Percentiles rank a stretch among this genome's conserved stretches.
Evolutionary conservation across 2,797 vertebrate genomes (phyloP).

Genomic region (Parauchenoglanis punctatus): DNA sequence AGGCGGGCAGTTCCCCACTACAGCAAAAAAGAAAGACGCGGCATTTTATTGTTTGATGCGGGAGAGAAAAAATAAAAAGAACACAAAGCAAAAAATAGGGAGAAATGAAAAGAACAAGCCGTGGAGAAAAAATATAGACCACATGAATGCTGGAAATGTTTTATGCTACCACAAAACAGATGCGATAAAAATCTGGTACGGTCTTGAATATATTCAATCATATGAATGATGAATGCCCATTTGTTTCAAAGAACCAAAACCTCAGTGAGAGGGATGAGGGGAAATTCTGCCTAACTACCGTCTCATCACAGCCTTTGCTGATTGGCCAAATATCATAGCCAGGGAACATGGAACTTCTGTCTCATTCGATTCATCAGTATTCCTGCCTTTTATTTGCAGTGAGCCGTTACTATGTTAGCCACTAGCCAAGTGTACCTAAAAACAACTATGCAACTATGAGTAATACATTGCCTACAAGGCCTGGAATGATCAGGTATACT

Average conservation of each 20-base stretch:
- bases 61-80: not conserved
- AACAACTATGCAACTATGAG: not conserved
- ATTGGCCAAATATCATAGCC: slow-evolving; percentile 43
- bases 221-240: slow-evolving; percentile 36
- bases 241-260: slow-evolving; percentile 38
- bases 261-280: not conserved
- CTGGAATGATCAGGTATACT: not conserved
- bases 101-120: slow-evolving; percentile 8
- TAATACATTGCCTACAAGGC: not conserved
- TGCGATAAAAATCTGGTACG: slow-evolving; percentile 26
- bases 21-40: slow-evolving; percentile 41
- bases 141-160: slow-evolving; percentile 31
- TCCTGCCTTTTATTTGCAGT: slow-evolving; percentile 21
- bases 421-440: not conserved
- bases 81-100: slow-evolving; percentile 5
- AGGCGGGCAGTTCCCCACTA: slow-evolving; percentile 52
- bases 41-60: slow-evolving; percentile 46
- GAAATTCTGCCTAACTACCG: slow-evolving; percentile 45
- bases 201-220: slow-evolving; percentile 28
- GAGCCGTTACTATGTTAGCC: not conserved
- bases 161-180: slow-evolving; percentile 21
- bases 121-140: slow-evolving; percentile 22
- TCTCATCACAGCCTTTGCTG: slow-evolving; percentile 38
- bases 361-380: slow-evolving; percentile 39
- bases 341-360: slow-evolving; percentile 35